Evolutionary conservation across 2,113 vertebrate species (phyloP), one percentile per base, ranked within the genome.

Genomic region (Indri indri): DNA sequence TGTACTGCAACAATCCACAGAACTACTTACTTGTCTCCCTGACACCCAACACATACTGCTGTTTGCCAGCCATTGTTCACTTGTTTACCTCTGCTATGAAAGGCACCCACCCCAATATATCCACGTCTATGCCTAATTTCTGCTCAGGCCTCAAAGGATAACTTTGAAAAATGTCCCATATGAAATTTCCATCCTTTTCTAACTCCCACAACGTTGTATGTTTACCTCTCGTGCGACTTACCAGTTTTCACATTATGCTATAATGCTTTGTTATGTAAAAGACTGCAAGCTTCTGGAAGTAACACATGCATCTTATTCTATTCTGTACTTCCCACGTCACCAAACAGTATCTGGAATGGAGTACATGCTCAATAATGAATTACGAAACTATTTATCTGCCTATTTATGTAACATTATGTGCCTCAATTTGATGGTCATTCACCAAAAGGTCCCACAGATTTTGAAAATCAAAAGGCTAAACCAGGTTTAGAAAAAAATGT

Each of bases 391-490:
- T 40, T 61, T 88, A 80, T 32, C 77, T 92, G 63, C 34, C 57
- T 63, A 52, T 52, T 50, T 79, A 70, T 4, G 8, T 37, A 79
- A 81, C 34, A 85, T 61, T 61, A 20, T 77, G 32, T 32, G 80
- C 23, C 42, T 66, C 25, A 50, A 70, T n/a, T 81, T 85, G 66
- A 77, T n/a, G 10, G 61, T 30, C 11, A 63, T 30, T 63, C 20
- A 81, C 6, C 13, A 45, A 66, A 89, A 40, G 32, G 40, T 50
- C 20, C 40, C 80, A 92, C n/a, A 54, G 54, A 95, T 50, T 91
- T 34, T 45, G 63, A 77, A 82, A 86, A 91, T 63, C 37, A 85
- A 80, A 88, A 93, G 45, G 45, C 87, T 88, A 84, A 84, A 68
- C 37, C 37, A 16, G 32, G 50, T 94, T 30, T 73, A 40, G 5